These are phyloP conservation scores for Paracentrotus lividus DNA, from an alignment of 53 echinoderm and acorn worm genomes.

Conservation along the genomic window DNA sequence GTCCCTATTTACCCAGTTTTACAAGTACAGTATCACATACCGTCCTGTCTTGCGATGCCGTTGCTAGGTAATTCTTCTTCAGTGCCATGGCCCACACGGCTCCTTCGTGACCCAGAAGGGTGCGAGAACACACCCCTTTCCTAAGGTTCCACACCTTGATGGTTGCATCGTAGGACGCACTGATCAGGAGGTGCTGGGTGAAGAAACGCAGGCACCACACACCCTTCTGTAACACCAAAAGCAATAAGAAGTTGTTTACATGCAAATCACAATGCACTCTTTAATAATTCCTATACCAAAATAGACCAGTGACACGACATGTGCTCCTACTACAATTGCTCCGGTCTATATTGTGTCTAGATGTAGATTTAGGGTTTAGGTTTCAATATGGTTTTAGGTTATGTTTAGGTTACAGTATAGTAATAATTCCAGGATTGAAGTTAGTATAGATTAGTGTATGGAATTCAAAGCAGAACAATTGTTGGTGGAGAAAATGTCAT, in stretches of 20 bases:
- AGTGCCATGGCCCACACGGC: slow-evolving; percentile 92
- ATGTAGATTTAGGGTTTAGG: too few relatives aligned
- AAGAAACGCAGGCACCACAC: slow-evolving; percentile 99
- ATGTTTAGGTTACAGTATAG: too few relatives aligned
- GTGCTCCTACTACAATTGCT: too few relatives aligned
- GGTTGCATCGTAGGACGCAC: slow-evolving; percentile 88
- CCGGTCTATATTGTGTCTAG: too few relatives aligned
- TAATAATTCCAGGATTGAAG: too few relatives aligned
- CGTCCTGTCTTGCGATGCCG: slow-evolving; percentile 95
- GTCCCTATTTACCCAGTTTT: too few relatives aligned
- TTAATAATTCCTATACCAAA: neutral
- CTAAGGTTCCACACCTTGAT: slow-evolving; percentile 97
- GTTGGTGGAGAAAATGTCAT: too few relatives aligned
- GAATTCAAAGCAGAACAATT: too few relatives aligned
- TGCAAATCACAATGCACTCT: neutral
- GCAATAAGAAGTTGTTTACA: neutral
- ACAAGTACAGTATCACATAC: slow-evolving; percentile 76
- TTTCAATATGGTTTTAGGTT: too few relatives aligned
- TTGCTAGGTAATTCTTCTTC: slow-evolving; percentile 86
- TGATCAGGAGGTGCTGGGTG: slow-evolving; percentile 89
- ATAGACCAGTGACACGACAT: too few relatives aligned
- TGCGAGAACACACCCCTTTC: slow-evolving; percentile 85
- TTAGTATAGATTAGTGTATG: too few relatives aligned
- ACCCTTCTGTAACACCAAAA: slow-evolving; percentile 85
- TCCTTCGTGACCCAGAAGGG: slow-evolving; percentile 94